A percentile compares a stretch with the other conserved stretches of the same genome.
Conservation (phyloP, 2,797 vertebrate genomes). For the Notolabrus celidotus region DNA sequence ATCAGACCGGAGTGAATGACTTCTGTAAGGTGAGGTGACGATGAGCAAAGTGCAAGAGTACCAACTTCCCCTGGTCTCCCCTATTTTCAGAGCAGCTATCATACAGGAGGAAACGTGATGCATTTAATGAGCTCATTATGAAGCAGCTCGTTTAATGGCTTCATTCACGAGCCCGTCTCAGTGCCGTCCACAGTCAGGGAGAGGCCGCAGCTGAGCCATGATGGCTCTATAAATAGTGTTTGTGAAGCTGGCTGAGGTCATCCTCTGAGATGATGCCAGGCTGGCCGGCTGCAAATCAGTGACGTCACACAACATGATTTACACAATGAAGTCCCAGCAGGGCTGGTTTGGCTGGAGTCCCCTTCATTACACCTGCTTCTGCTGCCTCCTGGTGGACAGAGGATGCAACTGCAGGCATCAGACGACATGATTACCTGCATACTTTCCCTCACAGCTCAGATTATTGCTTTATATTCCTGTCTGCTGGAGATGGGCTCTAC, state of each 20-base stretch:
- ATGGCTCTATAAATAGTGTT: constrained; percentile 7
- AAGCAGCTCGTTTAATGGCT: not conserved
- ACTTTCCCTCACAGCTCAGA: not conserved
- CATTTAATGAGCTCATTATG: constrained; percentile 14
- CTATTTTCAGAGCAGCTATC: not conserved
- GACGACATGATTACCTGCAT: too few species aligned
- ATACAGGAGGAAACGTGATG: not conserved
- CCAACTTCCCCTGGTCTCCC: not conserved
- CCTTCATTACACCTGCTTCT: constrained; percentile 7
- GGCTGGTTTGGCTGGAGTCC: not conserved
- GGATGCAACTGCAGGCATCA: constrained; percentile 33
- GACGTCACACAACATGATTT: constrained; percentile 58
- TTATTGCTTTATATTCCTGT: not conserved
- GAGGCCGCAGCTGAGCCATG: not conserved
- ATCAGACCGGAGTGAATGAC: too few species aligned
- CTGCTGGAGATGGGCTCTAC: too few species aligned
- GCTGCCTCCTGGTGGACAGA: constrained; percentile 60
- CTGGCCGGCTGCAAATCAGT: constrained; percentile 56
- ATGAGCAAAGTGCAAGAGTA: not conserved
- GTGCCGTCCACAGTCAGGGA: not conserved
- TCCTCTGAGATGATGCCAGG: constrained; percentile 29
- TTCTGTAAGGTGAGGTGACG: not conserved
- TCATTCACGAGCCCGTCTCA: constrained; percentile 22
- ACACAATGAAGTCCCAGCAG: constrained; percentile 3
- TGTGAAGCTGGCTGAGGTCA: constrained; percentile 24